A percentile compares a stretch with the other conserved stretches of the same genome.
These are phyloP conservation scores for Cylas formicarius DNA, from an alignment of 1,140 invertebrate species.

Conservation along the genomic window DNA sequence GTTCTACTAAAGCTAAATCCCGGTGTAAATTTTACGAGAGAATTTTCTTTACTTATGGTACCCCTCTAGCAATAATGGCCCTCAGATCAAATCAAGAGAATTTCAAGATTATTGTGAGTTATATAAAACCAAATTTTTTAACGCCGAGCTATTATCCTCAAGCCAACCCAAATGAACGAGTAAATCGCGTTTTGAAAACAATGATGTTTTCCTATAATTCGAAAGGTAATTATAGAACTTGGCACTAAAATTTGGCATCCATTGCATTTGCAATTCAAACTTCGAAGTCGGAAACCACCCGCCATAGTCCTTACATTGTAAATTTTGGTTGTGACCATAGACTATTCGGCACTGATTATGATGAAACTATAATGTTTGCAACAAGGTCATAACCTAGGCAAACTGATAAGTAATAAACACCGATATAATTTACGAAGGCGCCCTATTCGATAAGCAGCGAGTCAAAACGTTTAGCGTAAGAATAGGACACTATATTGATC, in stretches of 20 bases:
- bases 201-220: conserved; percentile 22
- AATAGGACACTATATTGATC: conserved; percentile 17
- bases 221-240: conserved; percentile 17
- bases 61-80: conserved; percentile 29
- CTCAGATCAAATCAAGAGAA: conserved; percentile 17
- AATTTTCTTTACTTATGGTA: conserved; percentile 21
- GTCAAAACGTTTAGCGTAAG: conserved; percentile 14
- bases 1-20: conserved; percentile 9
- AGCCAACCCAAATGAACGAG: conserved; percentile 25
- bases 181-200: conserved; percentile 27
- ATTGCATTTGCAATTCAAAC: conserved; percentile 22
- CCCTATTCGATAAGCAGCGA: conserved; percentile 1
- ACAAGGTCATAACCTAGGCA: no score
- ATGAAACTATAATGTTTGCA: no score
- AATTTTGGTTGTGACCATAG: conserved; percentile 24
- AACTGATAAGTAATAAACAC: not conserved
- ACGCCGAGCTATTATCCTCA: conserved; percentile 26
- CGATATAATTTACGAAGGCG: conserved; percentile 23
- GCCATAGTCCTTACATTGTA: conserved; percentile 28
- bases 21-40: conserved; percentile 18
- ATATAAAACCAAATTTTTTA: conserved; percentile 12
- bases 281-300: conserved; percentile 13
- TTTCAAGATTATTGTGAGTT: conserved; percentile 13
- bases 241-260: conserved; percentile 14
- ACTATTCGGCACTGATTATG: conserved; percentile 4